Evolutionary conservation across 2,797 vertebrate genomes (phyloP).

Genomic region (Lacerta bilineata): DNA sequence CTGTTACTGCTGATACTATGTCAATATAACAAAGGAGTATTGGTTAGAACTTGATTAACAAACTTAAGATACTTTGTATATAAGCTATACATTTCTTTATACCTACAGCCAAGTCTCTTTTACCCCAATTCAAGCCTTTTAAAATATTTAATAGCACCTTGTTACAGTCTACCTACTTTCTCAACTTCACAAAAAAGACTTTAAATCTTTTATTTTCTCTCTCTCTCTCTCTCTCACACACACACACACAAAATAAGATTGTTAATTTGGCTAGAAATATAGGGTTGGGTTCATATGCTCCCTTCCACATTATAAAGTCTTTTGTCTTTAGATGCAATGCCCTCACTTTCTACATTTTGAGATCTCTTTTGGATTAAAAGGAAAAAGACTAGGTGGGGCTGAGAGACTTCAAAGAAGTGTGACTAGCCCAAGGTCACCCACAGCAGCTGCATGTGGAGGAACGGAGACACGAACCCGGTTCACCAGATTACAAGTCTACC

Average conservation of each 20-base stretch:
- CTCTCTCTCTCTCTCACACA: not conserved
- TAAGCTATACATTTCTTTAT: not conserved
- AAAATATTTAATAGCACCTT: not conserved
- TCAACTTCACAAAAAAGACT: not conserved
- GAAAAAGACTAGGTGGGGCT: not conserved
- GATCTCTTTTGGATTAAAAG: not conserved
- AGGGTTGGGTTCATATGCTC: not conserved
- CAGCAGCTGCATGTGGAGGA: no score
- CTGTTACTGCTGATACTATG: not conserved
- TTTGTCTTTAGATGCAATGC: not conserved
- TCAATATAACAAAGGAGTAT: not conserved
- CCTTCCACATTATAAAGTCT: not conserved
- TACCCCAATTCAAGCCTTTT: not conserved
- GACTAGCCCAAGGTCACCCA: no score
- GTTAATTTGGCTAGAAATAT: not conserved
- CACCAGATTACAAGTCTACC: no score
- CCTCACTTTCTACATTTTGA: not conserved
- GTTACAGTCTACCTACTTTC: not conserved
- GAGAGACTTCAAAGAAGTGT: no score
- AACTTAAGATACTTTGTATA: not conserved
- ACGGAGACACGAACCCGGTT: no score
- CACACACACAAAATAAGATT: not conserved
- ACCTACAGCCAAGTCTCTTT: not conserved
- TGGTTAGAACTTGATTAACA: not conserved
- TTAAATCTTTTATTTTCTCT: not conserved